phyloP scores from a whole-genome alignment of 1,140 invertebrate species.

The Mamestra configurata region DNA sequence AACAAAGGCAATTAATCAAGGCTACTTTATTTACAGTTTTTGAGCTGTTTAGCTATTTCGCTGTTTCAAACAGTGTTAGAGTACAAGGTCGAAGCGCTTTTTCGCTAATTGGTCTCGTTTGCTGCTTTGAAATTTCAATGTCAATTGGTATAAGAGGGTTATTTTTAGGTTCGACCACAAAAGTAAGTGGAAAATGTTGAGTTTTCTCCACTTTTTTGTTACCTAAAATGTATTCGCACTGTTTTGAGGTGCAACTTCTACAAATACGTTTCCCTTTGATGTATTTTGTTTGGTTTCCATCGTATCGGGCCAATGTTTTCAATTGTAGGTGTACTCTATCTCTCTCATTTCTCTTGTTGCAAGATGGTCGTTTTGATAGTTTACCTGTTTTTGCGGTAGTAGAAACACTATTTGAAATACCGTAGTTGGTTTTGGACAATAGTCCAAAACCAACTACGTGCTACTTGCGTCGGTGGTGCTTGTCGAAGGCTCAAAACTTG shows the following conservation, averaged over 20 bases:
- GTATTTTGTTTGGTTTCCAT: constrained; percentile 19
- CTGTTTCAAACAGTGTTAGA: neutral
- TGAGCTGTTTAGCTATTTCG: neutral
- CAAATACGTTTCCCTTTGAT: constrained; percentile 3
- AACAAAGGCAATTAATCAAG: constrained; percentile 34
- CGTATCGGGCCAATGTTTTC: neutral
- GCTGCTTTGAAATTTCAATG: constrained; percentile 3
- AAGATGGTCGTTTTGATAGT: neutral
- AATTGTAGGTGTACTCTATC: neutral
- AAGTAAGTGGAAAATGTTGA: neutral
- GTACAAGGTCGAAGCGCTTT: constrained; percentile 17
- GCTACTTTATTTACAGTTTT: constrained; percentile 36
- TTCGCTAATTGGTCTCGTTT: constrained; percentile 1
- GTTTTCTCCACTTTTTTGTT: too few relatives aligned
- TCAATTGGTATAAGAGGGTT: neutral
- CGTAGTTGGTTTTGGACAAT: too few relatives aligned
- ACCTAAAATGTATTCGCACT: too few relatives aligned
- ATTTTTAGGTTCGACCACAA: neutral
- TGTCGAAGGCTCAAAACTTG: too few relatives aligned
- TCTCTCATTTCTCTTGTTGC: constrained; percentile 2
- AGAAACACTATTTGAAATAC: neutral
- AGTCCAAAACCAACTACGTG: too few relatives aligned
- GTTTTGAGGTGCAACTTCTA: neutral
- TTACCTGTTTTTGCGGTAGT: neutral
- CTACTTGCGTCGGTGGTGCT: too few relatives aligned